Base-by-base conservation (phyloP, 2,113 vertebrate species). In the Neotoma lepida region DNA sequence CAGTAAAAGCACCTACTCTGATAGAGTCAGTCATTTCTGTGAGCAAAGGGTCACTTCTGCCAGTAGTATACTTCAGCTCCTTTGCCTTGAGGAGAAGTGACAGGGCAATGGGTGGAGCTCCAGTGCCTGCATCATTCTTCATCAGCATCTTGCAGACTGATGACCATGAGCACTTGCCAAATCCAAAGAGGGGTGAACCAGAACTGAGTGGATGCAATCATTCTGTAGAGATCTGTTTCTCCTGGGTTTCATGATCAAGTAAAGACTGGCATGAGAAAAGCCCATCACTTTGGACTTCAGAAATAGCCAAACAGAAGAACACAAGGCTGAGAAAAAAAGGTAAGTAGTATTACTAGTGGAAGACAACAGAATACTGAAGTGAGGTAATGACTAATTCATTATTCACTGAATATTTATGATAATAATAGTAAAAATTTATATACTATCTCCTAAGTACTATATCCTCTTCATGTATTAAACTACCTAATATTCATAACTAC, bases 381-480 rank as follows among this genome's bases (percentile, higher is more conserved):
- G 35, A 82, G 15, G 58, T 85, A 85, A 86, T 35, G 61, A 30
- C 41, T 86, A 76, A 92, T 12, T 73, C 15, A 88, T 70, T 9
- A 81, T 28, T 80, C 84, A 26, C 44, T 51, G 54, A 87, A 58
- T 77, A 56, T 89, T 93, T 71, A 87, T 46, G 58, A 85, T 73
- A 73, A 94, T 22, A 80, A 86, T 73, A 73, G 6, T 41, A 91
- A 86, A 1, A 66, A 74, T 86, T 93, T 93, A 49, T 3, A 14
- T 76, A 70, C 35, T 22, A 81, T 88, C 22, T 82, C 39, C 80
- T 78, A 84, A 26, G 10, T 86, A n/a, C 10, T 41, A 64, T 64
- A 44, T 44, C 15, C 20, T 93, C 88, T 54, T 85, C 6, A 49
- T 80, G 74, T 93, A 91, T 68, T 78, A 58, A 92, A 76, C 58